Evolutionary conservation across 2,797 vertebrate genomes (phyloP), one percentile per base, ranked within the genome.

Genomic region (Microctenopoma lineatum): DNA sequence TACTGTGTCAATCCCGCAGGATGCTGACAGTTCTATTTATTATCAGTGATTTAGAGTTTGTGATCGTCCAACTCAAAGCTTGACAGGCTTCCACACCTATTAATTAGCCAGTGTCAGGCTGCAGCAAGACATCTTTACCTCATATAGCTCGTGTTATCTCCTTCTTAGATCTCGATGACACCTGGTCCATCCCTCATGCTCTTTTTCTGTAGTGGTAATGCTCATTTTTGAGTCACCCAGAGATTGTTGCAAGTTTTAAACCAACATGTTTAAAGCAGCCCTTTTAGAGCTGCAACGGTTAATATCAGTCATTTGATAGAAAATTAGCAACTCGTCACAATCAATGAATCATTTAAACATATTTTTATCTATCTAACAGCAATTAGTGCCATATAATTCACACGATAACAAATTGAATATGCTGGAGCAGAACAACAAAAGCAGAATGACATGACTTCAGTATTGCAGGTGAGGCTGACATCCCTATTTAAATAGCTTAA

Each of bases 401-500:
- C 15, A 15, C 13, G 38, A n/a, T 11, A 27, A 7, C 39, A 12
- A 70, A n/a, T 2, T 27, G 5, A 36, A 55, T 18, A 25, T 56
- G 3, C 3, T 18, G 34, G 10, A 0, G 16, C 47, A 12, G 3
- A 29, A 47, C 34, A 48, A 44, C 59, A 29, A 13, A 15, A 52
- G 25, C 54, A 39, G 26, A 14, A 25, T 36, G 59, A 64, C 26
- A 25, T 13, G 54, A 45, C 10, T 3, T 41, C 59, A 14, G 56
- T 21, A 48, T 3, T 14, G 65, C 68, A 59, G 47, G 48, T 39
- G 74, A 50, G 7, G 72, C 54, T 16, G 52, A 25, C n/a, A 0
- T 11, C 34, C 45, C 55, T 46, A 12, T 66, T 38, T 4, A 53
- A 61, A 52, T 18, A 16, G 54, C 42, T 56, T 1, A 47, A 59